phyloP scores from a whole-genome alignment of 2,113 vertebrate genomes.

The Trogon surrucura region DNA sequence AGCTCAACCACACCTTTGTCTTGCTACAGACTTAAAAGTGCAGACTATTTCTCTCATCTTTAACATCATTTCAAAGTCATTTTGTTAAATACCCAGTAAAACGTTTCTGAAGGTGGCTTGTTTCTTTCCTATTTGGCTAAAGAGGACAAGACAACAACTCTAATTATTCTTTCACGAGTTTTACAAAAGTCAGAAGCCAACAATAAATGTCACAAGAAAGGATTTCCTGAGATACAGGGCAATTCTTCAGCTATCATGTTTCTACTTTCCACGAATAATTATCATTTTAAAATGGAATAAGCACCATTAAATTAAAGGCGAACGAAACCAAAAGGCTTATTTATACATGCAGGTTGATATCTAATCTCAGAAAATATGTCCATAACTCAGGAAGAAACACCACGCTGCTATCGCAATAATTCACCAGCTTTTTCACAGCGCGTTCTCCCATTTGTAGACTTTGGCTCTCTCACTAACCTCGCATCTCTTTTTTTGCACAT shows the following conservation, averaged over 20 bases:
- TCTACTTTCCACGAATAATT: background rate
- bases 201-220: conserved; percentile 20
- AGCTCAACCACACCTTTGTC: background rate
- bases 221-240: conserved; percentile 9
- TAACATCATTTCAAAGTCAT: background rate
- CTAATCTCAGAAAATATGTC: background rate
- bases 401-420: background rate
- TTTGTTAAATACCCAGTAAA: background rate
- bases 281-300: background rate
- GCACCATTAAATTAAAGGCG: background rate
- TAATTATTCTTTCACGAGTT: background rate
- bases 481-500: background rate
- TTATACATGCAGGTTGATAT: background rate
- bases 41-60: background rate
- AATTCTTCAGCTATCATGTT: background rate
- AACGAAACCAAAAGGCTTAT: background rate
- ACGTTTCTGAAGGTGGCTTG: background rate
- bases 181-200: conserved; percentile 5
- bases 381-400: background rate
- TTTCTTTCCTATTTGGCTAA: background rate
- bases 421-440: background rate
- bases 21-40: background rate
- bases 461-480: background rate
- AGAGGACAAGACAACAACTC: background rate
- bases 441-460: background rate